Evolutionary conservation across 1,140 invertebrate genomes (phyloP).

Genomic region (Drosophila kanapiae): DNA sequence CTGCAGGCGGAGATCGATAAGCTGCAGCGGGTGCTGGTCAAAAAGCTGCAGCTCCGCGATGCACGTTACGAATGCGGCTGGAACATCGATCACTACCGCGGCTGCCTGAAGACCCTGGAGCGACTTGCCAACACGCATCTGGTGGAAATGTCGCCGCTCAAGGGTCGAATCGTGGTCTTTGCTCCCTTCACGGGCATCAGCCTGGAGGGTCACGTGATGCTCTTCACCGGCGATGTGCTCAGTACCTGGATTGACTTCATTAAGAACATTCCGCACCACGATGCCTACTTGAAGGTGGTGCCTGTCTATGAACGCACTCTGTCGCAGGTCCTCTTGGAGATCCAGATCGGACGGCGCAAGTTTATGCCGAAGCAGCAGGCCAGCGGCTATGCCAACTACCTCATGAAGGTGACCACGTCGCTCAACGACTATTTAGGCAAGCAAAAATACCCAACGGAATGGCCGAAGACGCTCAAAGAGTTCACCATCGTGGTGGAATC

Average conservation of each 20-base stretch:
- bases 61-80: conserved; percentile 93
- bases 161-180: conserved; percentile 91
- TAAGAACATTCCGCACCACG: conserved; percentile 92
- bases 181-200: conserved; percentile 95
- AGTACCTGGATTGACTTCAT: conserved; percentile 96
- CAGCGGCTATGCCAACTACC: conserved; percentile 92
- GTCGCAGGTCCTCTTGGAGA: conserved; percentile 92
- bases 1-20: conserved; percentile 89
- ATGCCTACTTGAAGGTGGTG: conserved; percentile 90
- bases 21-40: conserved; percentile 87
- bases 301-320: conserved; percentile 94
- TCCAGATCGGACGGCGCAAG: conserved; percentile 94
- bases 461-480: conserved; percentile 90
- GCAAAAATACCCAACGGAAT: conserved; percentile 89
- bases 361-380: conserved; percentile 95
- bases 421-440: conserved; percentile 92
- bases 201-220: conserved; percentile 94
- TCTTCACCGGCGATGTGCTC: conserved; percentile 95
- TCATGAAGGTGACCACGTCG: conserved; percentile 92
- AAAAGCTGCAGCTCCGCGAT: conserved; percentile 87
- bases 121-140: conserved; percentile 90
- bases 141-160: conserved; percentile 88
- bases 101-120: conserved; percentile 92
- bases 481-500: conserved; percentile 96
- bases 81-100: conserved; percentile 94